phyloP scores from a whole-genome alignment of 2,888 invertebrate genomes.

The Amblyteles armatorius region DNA sequence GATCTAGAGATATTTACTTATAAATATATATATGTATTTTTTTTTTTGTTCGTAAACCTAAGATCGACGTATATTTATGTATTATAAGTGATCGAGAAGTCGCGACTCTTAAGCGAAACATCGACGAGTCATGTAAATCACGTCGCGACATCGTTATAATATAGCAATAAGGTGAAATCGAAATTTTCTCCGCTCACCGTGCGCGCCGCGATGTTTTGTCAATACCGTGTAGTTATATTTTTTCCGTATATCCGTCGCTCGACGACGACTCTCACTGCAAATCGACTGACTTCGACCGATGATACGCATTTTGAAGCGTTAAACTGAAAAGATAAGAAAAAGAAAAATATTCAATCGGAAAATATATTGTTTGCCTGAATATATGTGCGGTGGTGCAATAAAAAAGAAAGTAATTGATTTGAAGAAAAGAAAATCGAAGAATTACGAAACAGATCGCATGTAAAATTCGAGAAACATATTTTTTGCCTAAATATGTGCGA shows the following conservation, averaged over 20 bases:
- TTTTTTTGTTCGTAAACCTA: neutral
- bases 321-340: neutral
- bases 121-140: slow-evolving; percentile 75
- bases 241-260: neutral
- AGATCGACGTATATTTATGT: neutral
- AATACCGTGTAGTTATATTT: neutral
- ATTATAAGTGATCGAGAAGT: slow-evolving; percentile 11
- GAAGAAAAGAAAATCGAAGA: neutral
- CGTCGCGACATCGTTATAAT: slow-evolving; percentile 47
- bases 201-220: neutral
- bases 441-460: neutral
- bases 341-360: neutral
- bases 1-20: slow-evolving; percentile 7
- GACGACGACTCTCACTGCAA: neutral
- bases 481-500: neutral
- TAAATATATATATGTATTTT: neutral
- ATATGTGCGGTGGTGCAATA: neutral
- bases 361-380: neutral
- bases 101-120: slow-evolving; percentile 36
- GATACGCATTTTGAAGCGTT: neutral
- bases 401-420: neutral
- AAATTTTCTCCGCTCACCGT: slow-evolving; percentile 69
- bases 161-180: slow-evolving; percentile 75
- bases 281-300: neutral
- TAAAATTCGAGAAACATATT: neutral